Base-by-base conservation (phyloP, 2,888 invertebrate genomes). In the Hydriomena furcata region DNA sequence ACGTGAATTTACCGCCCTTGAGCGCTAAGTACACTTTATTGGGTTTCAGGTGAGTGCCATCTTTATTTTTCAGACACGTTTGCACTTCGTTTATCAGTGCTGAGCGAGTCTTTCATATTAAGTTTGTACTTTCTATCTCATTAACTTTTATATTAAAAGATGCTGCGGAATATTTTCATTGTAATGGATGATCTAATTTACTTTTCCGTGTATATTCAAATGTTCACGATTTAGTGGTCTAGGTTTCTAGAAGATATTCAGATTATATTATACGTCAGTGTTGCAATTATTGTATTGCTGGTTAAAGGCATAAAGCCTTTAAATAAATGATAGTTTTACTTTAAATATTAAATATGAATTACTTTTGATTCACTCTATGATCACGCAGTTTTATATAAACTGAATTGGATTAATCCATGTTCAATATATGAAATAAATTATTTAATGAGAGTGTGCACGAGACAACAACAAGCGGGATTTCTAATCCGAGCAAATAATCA, bases 61-160 rank as follows among this genome's bases (percentile, higher is more conserved):
- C 66, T 76, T 77, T 76, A 76, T 76, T 76, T 71, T 73, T 69
- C 67, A 67, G 68, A 73, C 69, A 76, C 73, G 71, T 73, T 67
- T 71, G 63, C 61, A 57, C 61, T 61, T 61, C 62, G 61, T 66
- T 69, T 68, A 66, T 64, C 58, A 43, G 49, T 49, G 30, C 41
- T 48, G 48, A 48, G 35, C 47, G 41, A 41, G 36, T 48, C 35
- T 41, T 48, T 49, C 36, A 36, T 49, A 30, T 35, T 37, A 36
- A 45, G 51, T 56, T 53, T 52, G 52, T 53, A 45, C 43, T 49
- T 49, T 48, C 36, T 50, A 51, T 48, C 51, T 51, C 42, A 48
- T 51, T 55, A 56, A 42, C 48, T 49, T 42, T 49, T 49, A 49
- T 43, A 38, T 49, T 49, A 32, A 43, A 49, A 37, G 36, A 37